Evolutionary conservation across 2,888 invertebrate genomes (phyloP), one percentile per base, ranked within the genome.

Genomic region (Portevinia maculata): DNA sequence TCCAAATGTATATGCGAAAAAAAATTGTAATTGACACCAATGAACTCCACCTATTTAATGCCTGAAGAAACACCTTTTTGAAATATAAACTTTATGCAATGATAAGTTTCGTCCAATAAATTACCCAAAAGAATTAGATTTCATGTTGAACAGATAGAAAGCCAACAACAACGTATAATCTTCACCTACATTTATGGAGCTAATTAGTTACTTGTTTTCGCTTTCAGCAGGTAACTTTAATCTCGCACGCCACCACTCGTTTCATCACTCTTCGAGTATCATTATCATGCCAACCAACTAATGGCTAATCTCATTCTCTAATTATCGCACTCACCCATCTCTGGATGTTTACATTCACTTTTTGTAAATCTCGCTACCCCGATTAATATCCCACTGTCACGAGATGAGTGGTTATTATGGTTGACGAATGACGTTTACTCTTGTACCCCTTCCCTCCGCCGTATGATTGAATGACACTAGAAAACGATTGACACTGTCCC

Each of bases 261-360:
- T 44, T 19, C 21, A 39, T 39, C 37, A 57, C 21, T 15, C 50
- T 39, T 75, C 53, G 8, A 41, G 60, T 46, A 60, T 48, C 55
- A 78, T 64, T 46, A 60, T 48, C 55, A 78, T 64, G 55, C 32
- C 46, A 59, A 52, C 59, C 34, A 59, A 39, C 28, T 81, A 75
- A 81, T 76, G 75, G 75, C 53, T 81, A 65, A 81, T 81, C 70
- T 34, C 65, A 59, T 81, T 70, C 64, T 70, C 60, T 75, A 76
- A 81, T 81, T 76, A 81, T 81, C 81, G 34, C 53, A 70, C 76
- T 59, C 48, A 59, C 39, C 57, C 75, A 75, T 81, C 75, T 69
- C 41, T 73, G 21, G 57, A 28, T 19, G 59, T 28, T 44, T 44
- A 44, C 46, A 46, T 55, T 73, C 55, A 55, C 46, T 64, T 52